These are phyloP conservation scores for Aphidius colemani DNA, from an alignment of 2,888 invertebrate genomes.

Conservation along the genomic window DNA sequence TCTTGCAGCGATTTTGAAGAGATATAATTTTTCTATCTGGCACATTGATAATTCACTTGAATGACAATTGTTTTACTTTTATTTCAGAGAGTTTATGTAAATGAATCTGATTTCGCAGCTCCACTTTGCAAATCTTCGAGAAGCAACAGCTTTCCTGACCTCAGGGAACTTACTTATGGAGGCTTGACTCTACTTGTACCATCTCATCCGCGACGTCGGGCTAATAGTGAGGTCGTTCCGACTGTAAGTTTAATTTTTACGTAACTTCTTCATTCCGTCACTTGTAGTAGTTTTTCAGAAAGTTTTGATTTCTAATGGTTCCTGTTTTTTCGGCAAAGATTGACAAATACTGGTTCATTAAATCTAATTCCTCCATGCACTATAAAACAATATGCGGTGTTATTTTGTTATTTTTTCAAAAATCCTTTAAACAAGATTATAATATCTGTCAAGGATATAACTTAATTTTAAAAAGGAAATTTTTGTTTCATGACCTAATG, in stretches of 20 bases:
- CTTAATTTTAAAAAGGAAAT: too few species aligned
- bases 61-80: conserved; percentile 34
- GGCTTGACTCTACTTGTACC: conserved; percentile 42
- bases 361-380: too few species aligned
- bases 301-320: neutral
- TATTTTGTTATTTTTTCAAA: too few species aligned
- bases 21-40: too few species aligned
- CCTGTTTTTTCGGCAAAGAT: too few species aligned
- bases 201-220: conserved; percentile 53
- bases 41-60: too few species aligned
- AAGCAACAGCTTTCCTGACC: conserved; percentile 74
- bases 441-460: too few species aligned
- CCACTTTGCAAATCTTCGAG: conserved; percentile 58
- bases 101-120: conserved; percentile 50
- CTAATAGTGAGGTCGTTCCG: conserved; percentile 56
- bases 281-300: conserved; percentile 69
- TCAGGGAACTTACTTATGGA: conserved; percentile 63
- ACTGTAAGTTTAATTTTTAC: conserved; percentile 40
- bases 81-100: conserved; percentile 75
- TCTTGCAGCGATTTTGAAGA: too few species aligned
- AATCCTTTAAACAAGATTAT: too few species aligned
- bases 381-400: too few species aligned
- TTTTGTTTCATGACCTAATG: too few species aligned
- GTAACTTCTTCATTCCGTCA: conserved; percentile 63
- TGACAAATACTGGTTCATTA: too few species aligned